Conservation (phyloP, 2,797 vertebrate genomes). For the Pogoniulus pusillus region DNA sequence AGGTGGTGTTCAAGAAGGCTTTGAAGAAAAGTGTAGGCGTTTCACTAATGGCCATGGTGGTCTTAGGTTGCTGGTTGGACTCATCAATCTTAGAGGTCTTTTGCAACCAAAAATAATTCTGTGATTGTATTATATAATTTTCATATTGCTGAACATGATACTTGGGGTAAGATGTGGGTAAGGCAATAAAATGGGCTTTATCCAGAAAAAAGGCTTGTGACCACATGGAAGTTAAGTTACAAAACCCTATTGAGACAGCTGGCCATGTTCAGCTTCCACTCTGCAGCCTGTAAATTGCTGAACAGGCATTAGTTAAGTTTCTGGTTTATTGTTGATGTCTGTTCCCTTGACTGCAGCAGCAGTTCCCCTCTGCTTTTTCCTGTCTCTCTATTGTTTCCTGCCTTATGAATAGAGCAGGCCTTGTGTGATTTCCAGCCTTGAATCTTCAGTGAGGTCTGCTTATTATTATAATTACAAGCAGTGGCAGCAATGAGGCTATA, state of each 20-base stretch:
- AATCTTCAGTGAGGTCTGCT: not conserved
- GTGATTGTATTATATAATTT: not conserved
- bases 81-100: no score
- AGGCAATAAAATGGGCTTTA: not conserved
- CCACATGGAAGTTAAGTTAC: not conserved
- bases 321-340: not conserved
- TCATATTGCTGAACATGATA: not conserved
- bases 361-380: not conserved
- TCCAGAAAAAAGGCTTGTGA: not conserved
- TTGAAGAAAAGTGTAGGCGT: no score
- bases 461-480: not conserved
- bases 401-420: not conserved
- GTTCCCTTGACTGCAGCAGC: not conserved
- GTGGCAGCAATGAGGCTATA: not conserved
- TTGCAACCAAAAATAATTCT: no score
- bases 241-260: not conserved
- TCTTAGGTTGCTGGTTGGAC: no score
- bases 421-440: not conserved
- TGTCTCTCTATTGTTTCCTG: slow-evolving; percentile 1
- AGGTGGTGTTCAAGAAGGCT: no score
- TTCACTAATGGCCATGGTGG: no score
- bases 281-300: slow-evolving; percentile 5
- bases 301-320: not conserved
- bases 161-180: not conserved
- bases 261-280: not conserved